These are phyloP conservation scores for Seriola quinqueradiata DNA, from an alignment of 2,113 vertebrate species.

Conservation along the genomic window DNA sequence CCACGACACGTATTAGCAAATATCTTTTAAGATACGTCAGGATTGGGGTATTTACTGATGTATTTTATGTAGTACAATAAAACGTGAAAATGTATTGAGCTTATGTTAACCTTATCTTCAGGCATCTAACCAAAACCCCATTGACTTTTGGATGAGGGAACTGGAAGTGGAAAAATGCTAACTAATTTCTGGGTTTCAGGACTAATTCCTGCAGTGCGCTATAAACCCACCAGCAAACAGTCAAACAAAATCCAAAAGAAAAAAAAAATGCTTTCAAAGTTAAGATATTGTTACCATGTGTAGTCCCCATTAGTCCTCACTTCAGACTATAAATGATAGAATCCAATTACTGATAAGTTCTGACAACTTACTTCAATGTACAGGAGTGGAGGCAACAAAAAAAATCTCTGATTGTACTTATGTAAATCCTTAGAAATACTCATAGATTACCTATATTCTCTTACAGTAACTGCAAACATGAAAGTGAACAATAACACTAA, in stretches of 20 bases:
- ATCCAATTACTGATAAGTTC: slow-evolving; percentile 1
- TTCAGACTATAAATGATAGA: not conserved
- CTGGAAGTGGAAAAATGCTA: too few relatives aligned
- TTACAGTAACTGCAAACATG: not conserved
- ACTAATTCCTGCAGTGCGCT: too few relatives aligned
- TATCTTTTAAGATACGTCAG: too few relatives aligned
- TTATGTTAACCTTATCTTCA: too few relatives aligned
- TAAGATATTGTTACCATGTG: not conserved
- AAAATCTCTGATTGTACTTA: not conserved
- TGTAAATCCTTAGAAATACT: not conserved
- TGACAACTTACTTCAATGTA: not conserved
- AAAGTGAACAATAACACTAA: not conserved
- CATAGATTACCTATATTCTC: not conserved
- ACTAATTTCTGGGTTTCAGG: too few relatives aligned
- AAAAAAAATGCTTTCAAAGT: not conserved
- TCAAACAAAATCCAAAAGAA: not conserved
- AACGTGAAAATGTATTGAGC: too few relatives aligned
- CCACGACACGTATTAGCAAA: too few relatives aligned
- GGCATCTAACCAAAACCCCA: too few relatives aligned
- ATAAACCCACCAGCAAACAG: not conserved
- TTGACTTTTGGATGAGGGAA: too few relatives aligned
- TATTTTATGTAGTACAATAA: too few relatives aligned
- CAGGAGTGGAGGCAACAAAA: not conserved
- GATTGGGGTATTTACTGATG: too few relatives aligned
- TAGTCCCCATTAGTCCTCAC: not conserved